Conservation (phyloP, 2,797 vertebrate species). For the Hipposideros larvatus region DNA sequence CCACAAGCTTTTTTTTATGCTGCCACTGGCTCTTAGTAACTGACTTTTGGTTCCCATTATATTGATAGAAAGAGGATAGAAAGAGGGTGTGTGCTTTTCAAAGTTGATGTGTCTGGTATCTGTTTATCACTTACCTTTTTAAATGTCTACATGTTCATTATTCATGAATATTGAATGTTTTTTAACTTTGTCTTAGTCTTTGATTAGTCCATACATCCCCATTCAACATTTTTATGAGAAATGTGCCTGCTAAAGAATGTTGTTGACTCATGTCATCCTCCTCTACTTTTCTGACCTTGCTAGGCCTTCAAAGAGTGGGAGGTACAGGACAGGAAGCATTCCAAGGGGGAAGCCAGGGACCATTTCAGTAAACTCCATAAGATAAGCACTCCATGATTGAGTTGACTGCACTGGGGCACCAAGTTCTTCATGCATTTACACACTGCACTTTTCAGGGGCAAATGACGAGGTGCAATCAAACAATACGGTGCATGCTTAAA, state of each 20-base stretch:
- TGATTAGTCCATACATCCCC: not conserved
- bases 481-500: too few species aligned
- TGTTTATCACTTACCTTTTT: slow-evolving; percentile 49
- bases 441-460: not conserved
- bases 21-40: not conserved
- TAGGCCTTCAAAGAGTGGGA: not conserved
- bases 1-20: not conserved
- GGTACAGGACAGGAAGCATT: not conserved
- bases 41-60: slow-evolving; percentile 39
- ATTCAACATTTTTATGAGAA: not conserved
- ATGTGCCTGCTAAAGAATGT: not conserved
- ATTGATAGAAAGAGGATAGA: not conserved
- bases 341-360: not conserved
- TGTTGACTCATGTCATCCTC: not conserved
- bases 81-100: slow-evolving; percentile 30
- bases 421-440: not conserved
- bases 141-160: slow-evolving; percentile 16
- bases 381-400: not conserved
- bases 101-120: not conserved
- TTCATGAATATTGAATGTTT: slow-evolving; percentile 17
- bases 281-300: not conserved
- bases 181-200: slow-evolving; percentile 19
- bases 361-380: not conserved
- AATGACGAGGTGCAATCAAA: not conserved
- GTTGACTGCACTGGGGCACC: not conserved